Evolutionary conservation across 2,888 invertebrate genomes (phyloP), one percentile per base, ranked within the genome.

Genomic region (Malthinus flaveolus): DNA sequence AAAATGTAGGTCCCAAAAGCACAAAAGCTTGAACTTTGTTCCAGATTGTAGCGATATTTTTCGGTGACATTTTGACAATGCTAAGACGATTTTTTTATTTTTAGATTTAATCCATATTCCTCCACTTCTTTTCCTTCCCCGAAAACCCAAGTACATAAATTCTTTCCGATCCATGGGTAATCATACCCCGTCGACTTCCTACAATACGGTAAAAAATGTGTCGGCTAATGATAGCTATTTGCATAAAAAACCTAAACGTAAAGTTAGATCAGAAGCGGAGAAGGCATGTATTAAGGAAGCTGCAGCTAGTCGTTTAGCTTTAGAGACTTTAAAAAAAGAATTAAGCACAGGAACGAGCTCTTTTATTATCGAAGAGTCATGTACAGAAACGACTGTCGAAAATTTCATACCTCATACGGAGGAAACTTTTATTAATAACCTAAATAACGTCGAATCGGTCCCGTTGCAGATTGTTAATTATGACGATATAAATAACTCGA

Each of bases 271-370:
- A 1, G 76, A 78, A 66, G 78, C 77, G 2, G 78, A 78, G 56
- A 76, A 75, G 56, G 78, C 77, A 4, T 78, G 77, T 54, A 73
- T 76, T 0, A 78, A 79, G 67, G 80, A 80, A 66, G 79, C 79
- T 3, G 75, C 78, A 36, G 79, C 79, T 1, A 79, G 79, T 62
- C 66, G 78, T n/a, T 65, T 78, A 62, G 80, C 80, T 44, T 66
- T 80, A 47, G 79, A 79, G 58, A 77, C 75, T 58, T 66, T 81
- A 39, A 78, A 79, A 59, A 79, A 79, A 66, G 79, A 79, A 63
- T 72, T 80, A 3, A 72, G 75, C 3, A 71, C 76, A 3, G 74
- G 75, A 62, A 72, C 76, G 7, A 73, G 72, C 56, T 72, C 71
- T 1, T 78, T 78, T 58, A 75, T 78, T n/a, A 76, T 78, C 13